Evolutionary conservation across 2,113 vertebrate genomes (phyloP).

Genomic region (Ancistrus triradiatus): DNA sequence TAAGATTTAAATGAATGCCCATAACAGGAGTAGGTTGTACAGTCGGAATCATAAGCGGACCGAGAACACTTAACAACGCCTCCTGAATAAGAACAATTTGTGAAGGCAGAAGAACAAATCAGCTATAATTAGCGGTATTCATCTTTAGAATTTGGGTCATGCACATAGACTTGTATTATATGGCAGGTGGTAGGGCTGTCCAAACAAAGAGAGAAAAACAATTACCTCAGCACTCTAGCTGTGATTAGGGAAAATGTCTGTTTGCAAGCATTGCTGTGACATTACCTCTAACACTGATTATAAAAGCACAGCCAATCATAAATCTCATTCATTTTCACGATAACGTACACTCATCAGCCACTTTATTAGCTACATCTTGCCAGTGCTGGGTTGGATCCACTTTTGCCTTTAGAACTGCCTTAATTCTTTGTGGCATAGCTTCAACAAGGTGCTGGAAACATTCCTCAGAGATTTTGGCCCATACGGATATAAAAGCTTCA

Average conservation of each 20-base stretch:
- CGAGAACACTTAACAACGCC: not conserved
- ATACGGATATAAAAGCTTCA: too few relatives aligned
- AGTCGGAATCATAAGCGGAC: not conserved
- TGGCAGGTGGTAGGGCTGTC: constrained; percentile 23
- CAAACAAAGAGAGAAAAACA: constrained; percentile 26
- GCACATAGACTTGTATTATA: constrained; percentile 7
- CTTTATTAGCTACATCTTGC: too few relatives aligned
- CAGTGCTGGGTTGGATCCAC: too few relatives aligned
- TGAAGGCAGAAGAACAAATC: constrained; percentile 24
- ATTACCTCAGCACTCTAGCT: constrained; percentile 9
- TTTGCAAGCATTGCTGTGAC: constrained; percentile 23
- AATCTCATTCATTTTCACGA: too few relatives aligned
- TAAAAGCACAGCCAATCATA: constrained; percentile 2
- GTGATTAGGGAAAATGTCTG: constrained; percentile 32
- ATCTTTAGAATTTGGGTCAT: constrained; percentile 11
- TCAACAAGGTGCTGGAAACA: too few relatives aligned
- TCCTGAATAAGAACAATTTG: not conserved
- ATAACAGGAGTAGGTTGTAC: not conserved
- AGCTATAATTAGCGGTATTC: constrained; percentile 30
- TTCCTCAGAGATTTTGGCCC: too few relatives aligned
- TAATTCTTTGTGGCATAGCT: too few relatives aligned
- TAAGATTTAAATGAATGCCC: not conserved
- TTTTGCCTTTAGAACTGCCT: too few relatives aligned
- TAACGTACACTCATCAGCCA: too few relatives aligned
- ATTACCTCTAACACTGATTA: not conserved